Conservation (phyloP, 2,113 vertebrate species). For the Eptatretus burgeri region DNA sequence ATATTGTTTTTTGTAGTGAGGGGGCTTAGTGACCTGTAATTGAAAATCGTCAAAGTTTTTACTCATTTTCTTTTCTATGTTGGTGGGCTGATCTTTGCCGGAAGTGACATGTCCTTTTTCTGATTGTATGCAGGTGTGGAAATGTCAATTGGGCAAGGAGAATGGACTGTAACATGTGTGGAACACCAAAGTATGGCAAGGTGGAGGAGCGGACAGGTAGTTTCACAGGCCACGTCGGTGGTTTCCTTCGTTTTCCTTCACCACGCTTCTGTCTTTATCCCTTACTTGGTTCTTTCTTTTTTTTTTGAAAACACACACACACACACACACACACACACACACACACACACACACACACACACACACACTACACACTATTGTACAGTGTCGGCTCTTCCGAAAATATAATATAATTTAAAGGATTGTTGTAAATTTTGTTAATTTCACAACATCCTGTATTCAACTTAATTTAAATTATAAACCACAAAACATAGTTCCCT, state of each 20-base stretch:
- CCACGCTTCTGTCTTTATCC: background rate
- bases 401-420: too few species aligned
- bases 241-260: background rate
- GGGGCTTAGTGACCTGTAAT: too few species aligned
- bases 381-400: background rate
- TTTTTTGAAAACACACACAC: constrained; percentile 1
- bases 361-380: background rate
- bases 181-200: constrained; percentile 91
- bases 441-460: too few species aligned
- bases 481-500: too few species aligned
- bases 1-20: too few species aligned
- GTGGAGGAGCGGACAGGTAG: constrained; percentile 84
- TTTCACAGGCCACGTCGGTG: background rate
- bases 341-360: background rate
- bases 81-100: too few species aligned
- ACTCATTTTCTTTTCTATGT: too few species aligned
- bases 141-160: constrained; percentile 94
- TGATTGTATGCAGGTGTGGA: constrained; percentile 31
- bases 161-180: constrained; percentile 97
- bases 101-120: background rate
- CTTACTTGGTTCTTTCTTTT: background rate
- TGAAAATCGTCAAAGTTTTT: too few species aligned
- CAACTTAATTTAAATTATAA: too few species aligned
- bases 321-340: background rate
- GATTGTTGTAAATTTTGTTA: too few species aligned